phyloP scores from a whole-genome alignment of 2,888 invertebrate genomes.

The Synanthedon andrenaeformis region DNA sequence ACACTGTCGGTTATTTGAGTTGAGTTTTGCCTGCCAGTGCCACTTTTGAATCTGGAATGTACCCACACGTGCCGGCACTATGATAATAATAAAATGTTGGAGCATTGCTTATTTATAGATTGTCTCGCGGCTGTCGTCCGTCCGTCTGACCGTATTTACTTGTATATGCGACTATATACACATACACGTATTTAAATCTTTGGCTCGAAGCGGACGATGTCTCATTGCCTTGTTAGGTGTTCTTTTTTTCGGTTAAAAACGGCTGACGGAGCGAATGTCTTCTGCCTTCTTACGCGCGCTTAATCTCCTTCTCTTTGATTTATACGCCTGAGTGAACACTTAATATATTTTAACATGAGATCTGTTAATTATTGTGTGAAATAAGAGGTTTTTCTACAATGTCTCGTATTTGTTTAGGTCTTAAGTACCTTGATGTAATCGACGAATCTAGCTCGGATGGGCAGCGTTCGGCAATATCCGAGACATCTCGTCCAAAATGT shows the following conservation, averaged over 20 bases:
- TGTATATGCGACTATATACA: slow-evolving; percentile 31
- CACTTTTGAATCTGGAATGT: slow-evolving; percentile 40
- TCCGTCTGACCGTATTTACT: slow-evolving; percentile 48
- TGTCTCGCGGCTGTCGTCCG: slow-evolving; percentile 67
- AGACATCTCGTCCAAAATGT: too few species aligned
- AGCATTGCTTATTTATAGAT: slow-evolving; percentile 70
- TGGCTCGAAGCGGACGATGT: slow-evolving; percentile 15
- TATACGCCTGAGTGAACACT: too few species aligned
- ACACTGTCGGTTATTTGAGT: slow-evolving; percentile 10
- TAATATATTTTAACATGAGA: too few species aligned
- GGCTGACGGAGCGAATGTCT: neutral
- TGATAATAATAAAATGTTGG: slow-evolving; percentile 70
- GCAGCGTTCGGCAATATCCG: too few species aligned
- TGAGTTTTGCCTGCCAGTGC: slow-evolving; percentile 14
- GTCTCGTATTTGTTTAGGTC: too few species aligned
- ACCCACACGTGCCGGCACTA: slow-evolving; percentile 60
- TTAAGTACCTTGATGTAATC: too few species aligned
- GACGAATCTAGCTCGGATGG: too few species aligned
- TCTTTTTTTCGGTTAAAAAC: slow-evolving; percentile 3
- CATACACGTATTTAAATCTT: slow-evolving; percentile 35
- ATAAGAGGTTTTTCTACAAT: too few species aligned
- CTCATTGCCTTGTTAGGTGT: slow-evolving; percentile 35
- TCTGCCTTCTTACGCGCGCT: neutral
- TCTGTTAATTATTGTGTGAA: too few species aligned
- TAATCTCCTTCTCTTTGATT: too few species aligned